A percentile compares a stretch with the other conserved stretches of the same genome.
Conservation (phyloP, 2,888 invertebrate genomes). For the Sycophila texana region DNA sequence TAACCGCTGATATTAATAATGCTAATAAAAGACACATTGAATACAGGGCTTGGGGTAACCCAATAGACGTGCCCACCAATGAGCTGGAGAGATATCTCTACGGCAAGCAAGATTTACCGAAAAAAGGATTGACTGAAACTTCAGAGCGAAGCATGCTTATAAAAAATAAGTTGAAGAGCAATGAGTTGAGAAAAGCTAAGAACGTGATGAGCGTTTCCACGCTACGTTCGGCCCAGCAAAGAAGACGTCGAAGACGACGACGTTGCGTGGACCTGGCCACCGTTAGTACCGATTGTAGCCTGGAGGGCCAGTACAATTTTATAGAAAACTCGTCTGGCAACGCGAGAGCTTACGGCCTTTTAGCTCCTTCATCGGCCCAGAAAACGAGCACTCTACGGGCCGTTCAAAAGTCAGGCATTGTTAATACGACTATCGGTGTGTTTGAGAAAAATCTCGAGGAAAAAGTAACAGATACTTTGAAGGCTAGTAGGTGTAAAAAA, state of each 20-base stretch:
- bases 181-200: constrained; percentile 27
- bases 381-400: constrained; percentile 57
- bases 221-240: constrained; percentile 29
- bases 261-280: constrained; percentile 23
- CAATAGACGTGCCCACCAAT: constrained; percentile 52
- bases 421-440: constrained; percentile 69
- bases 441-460: constrained; percentile 67
- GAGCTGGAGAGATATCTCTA: constrained; percentile 35
- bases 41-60: constrained; percentile 51
- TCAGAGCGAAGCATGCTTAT: constrained; percentile 27
- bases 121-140: constrained; percentile 11
- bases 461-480: constrained; percentile 2
- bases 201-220: constrained; percentile 31
- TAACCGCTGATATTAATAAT: constrained; percentile 9
- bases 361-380: neutral
- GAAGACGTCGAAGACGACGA: constrained; percentile 26
- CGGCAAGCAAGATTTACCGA: neutral
- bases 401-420: constrained; percentile 61
- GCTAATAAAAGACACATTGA: constrained; percentile 24
- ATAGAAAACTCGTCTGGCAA: constrained; percentile 35
- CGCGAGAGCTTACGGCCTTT: constrained; percentile 20
- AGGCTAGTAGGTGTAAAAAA: constrained; percentile 10
- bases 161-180: constrained; percentile 22
- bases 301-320: constrained; percentile 47
- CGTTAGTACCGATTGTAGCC: constrained; percentile 41